These are phyloP conservation scores for Hydrolagus affinis DNA, from an alignment of 2,113 vertebrate species.

Conservation along the genomic window DNA sequence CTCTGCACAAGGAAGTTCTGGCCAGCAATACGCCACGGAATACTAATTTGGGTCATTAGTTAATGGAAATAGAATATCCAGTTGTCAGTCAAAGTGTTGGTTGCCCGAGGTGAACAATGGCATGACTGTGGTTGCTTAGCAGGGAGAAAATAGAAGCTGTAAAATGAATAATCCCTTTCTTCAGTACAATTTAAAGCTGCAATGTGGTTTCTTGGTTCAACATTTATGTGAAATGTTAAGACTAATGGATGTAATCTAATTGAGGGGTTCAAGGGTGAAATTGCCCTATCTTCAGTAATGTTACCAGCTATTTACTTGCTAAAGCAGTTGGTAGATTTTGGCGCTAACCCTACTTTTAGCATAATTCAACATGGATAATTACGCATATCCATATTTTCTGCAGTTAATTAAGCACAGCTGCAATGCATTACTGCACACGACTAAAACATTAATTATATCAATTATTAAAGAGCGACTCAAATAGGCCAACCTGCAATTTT, in stretches of 20 bases:
- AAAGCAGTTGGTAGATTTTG: not conserved
- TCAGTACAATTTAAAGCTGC: constrained; percentile 19
- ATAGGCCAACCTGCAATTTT: constrained; percentile 28
- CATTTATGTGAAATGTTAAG: constrained; percentile 2
- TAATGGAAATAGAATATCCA: constrained; percentile 31
- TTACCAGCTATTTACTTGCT: constrained; percentile 17
- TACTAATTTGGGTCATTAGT: constrained; percentile 25
- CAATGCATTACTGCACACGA: constrained; percentile 28
- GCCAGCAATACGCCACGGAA: not conserved
- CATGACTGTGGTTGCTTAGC: constrained; percentile 18
- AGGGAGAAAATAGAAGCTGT: not conserved
- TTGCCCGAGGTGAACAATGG: constrained; percentile 23
- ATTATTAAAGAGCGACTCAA: constrained; percentile 27
- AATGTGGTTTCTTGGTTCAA: not conserved
- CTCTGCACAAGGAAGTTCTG: constrained; percentile 18
- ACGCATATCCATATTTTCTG: constrained; percentile 29
- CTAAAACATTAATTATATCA: constrained; percentile 30
- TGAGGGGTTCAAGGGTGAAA: constrained; percentile 24
- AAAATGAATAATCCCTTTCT: not conserved
- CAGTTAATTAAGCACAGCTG: constrained; percentile 32
- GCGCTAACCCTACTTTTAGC: constrained; percentile 7
- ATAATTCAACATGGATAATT: too few relatives aligned
- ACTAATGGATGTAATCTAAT: constrained; percentile 13
- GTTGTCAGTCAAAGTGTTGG: constrained; percentile 31
- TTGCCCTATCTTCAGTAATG: not conserved